Percentiles rank a stretch among this genome's conserved stretches.
These are phyloP conservation scores for Leptinotarsa haldemani DNA, from an alignment of 2,888 invertebrate species.

Conservation along the genomic window DNA sequence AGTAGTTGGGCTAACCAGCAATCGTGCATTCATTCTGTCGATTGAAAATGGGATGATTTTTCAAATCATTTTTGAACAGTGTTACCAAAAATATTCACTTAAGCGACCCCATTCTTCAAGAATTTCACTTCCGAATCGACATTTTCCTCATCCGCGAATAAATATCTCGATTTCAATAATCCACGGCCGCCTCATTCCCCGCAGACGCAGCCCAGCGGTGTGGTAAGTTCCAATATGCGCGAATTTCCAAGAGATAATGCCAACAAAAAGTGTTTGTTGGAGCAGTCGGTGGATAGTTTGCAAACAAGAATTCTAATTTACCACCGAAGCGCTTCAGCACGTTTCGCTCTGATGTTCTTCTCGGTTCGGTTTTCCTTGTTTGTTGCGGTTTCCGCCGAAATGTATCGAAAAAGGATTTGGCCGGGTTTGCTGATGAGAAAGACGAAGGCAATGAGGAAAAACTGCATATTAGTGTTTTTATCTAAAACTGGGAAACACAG, in stretches of 20 bases:
- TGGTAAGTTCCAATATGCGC: constrained; percentile 39
- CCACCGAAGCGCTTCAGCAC: not conserved
- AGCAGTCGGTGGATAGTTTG: constrained; percentile 44
- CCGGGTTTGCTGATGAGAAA: not conserved
- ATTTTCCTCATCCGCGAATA: too few relatives aligned
- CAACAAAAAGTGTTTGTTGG: constrained; percentile 46
- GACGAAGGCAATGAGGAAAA: not conserved
- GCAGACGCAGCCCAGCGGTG: not conserved
- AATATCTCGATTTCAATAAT: too few relatives aligned
- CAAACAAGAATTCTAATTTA: constrained; percentile 32
- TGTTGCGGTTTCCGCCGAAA: not conserved
- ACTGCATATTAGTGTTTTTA: not conserved
- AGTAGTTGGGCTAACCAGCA: too few relatives aligned
- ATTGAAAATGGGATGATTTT: too few relatives aligned
- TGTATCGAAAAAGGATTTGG: not conserved
- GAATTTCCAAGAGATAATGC: constrained; percentile 40
- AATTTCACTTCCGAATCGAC: too few relatives aligned
- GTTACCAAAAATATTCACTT: too few relatives aligned
- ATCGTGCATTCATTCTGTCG: too few relatives aligned
- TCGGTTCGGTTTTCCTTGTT: not conserved
- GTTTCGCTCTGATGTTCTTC: not conserved
- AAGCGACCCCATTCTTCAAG: too few relatives aligned
- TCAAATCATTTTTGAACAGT: too few relatives aligned
- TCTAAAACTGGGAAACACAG: too few relatives aligned
- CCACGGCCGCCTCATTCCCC: too few relatives aligned